Percentiles rank a stretch among this genome's conserved stretches.
These are phyloP conservation scores for Lamellibrachia columna DNA, from an alignment of 2,888 invertebrate genomes.

Conservation along the genomic window DNA sequence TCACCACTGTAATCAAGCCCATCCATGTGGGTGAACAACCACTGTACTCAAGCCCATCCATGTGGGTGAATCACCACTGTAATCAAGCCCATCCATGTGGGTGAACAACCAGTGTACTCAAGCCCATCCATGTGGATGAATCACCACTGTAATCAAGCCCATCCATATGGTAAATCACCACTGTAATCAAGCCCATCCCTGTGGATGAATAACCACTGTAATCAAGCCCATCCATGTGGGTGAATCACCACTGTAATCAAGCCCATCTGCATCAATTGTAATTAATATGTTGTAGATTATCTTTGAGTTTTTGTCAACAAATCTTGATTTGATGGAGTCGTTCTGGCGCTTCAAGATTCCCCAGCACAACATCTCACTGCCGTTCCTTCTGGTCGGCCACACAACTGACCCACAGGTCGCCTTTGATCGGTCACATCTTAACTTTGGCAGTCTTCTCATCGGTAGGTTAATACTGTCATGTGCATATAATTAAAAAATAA, in stretches of 20 bases:
- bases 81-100: not conserved
- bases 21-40: not conserved
- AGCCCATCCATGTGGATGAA: not conserved
- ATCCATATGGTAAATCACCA: not conserved
- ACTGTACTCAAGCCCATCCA: not conserved
- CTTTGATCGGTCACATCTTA: constrained; percentile 72
- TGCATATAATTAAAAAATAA: not conserved
- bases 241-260: not conserved
- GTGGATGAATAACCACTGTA: not conserved
- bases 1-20: not conserved
- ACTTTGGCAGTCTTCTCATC: constrained; percentile 73
- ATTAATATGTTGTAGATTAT: constrained; percentile 61
- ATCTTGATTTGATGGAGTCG: constrained; percentile 75
- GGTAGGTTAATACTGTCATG: constrained; percentile 61
- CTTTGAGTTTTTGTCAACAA: constrained; percentile 75
- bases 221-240: not conserved
- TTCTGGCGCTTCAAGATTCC: constrained; percentile 76
- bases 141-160: not conserved
- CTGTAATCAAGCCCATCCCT: not conserved
- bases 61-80: not conserved
- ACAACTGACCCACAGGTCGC: constrained; percentile 74
- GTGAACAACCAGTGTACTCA: not conserved
- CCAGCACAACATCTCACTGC: constrained; percentile 69
- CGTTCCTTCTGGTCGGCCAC: constrained; percentile 74
- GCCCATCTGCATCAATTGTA: not conserved